Evolutionary conservation across 2,797 vertebrate species (phyloP), one percentile per base, ranked within the genome.

Genomic region (Malacoctenus gilli): DNA sequence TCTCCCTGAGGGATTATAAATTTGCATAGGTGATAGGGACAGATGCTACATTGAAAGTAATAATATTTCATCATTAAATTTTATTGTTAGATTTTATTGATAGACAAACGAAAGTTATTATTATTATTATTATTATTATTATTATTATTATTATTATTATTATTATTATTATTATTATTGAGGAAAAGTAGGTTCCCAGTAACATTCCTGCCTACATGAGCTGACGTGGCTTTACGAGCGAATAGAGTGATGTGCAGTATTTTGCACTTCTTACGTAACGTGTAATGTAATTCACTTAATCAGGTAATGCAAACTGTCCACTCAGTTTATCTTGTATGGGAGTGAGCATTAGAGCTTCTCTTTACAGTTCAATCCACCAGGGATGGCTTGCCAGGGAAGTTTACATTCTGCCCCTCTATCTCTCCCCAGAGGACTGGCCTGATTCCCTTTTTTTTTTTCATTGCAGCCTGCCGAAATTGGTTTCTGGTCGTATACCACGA

Each of bases 321-420:
- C 69, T 82, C 54, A 73, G 68, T 79, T 80, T 80, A 77, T 87
- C 75, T 82, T 61, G 51, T 73, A 72, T 70, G 75, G 65, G 60
- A 75, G 69, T 54, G 66, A 77, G 72, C 73, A 74, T 85, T 80
- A 79, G 62, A 63, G 75, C 62, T 71, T 86, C 79, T 86, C 83
- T 84, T 82, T 78, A 76, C 80, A 79, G 72, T 79, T 76, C 68
- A 83, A 77, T 80, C 79, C 83, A 77, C 83, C 46, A n/a, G 79
- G 81, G 86, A 85, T 76, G 69, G 66, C 77, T 87, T 77, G 76
- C 83, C 71, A 80, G 69, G 60, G 82, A 89, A 87, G 86, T 91
- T 89, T 87, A 91, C 87, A 87, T 89, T 89, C 81, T 82, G 79
- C 82, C 80, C 76, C 75, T 83, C 77, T 77, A 86, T 88, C 71